Base-by-base conservation (phyloP, 30 jellyfish, hydroid and myxozoan species). In the Turritopsis dohrnii region DNA sequence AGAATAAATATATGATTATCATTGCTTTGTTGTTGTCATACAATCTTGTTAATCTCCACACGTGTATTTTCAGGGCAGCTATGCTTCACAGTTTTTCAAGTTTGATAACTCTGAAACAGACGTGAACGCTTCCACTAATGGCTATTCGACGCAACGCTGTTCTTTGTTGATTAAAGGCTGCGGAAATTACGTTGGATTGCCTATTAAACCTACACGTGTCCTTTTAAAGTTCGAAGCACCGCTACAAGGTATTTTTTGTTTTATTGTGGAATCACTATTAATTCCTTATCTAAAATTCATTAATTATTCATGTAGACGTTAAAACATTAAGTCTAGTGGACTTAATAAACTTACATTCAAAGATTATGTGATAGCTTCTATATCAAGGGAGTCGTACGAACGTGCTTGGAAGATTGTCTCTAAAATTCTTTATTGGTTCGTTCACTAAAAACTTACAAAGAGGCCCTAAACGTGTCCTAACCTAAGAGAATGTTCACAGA, bases 201-300 rank as follows among this genome's bases (percentile, higher is more conserved):
- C 83, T 22, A 75, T 75, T 8, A 31, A 26, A 75, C 83, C 83
- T 1, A 31, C 53, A 16, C 9, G 28, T 28, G 25, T 31, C 25
- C 25, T 0, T n/a, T 29, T 75, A 75, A 28, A 22, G 22, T 75
- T 75, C 22, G 66, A 26, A n/a, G 53, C 83, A 22, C 83, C 83
- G 60, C 60, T 41, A 13, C 60, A 41, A 41, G 13, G 13, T 41
- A 13, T 41, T 3, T n/a, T n/a, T n/a, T n/a, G n/a, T n/a, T n/a
- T n/a, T n/a, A n/a, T n/a, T n/a, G n/a, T n/a, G n/a, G n/a, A n/a
- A n/a, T n/a, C n/a, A n/a, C n/a, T n/a, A n/a, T n/a, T n/a, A 41
- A 41, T 41, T 5, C 13, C 5, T 41, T 41, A 41, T 41, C 13
- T 13, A 41, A 41, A 41, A 13, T 41, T 41, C 13, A 41, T 41